Percentiles rank a stretch among this genome's conserved stretches.
These are phyloP conservation scores for Diuraphis noxia DNA, from an alignment of 1,140 invertebrate species.

Conservation along the genomic window DNA sequence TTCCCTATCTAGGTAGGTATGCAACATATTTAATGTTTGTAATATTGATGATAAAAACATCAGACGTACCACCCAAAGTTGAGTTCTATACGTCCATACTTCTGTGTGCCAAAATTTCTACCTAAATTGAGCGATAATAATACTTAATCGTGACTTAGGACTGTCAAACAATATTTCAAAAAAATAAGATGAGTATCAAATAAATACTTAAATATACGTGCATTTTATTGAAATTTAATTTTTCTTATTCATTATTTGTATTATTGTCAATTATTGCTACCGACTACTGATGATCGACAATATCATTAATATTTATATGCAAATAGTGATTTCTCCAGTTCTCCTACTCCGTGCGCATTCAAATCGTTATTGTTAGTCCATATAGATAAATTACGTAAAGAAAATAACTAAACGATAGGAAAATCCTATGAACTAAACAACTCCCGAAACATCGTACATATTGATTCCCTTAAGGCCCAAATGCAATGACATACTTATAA, in stretches of 20 bases:
- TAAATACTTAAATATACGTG: no score
- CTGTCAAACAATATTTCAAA: not conserved
- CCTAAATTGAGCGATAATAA: not conserved
- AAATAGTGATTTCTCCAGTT: not conserved
- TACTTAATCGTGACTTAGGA: not conserved
- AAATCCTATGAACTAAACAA: not conserved
- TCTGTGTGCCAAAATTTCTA: not conserved
- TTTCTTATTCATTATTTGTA: not conserved
- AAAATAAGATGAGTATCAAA: no score
- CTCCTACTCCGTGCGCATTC: not conserved
- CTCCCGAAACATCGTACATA: not conserved
- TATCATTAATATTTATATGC: not conserved
- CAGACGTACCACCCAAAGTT: not conserved
- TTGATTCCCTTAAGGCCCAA: not conserved
- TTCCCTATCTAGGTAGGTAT: not conserved
- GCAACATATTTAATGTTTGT: not conserved
- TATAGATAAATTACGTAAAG: not conserved
- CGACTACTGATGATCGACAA: not conserved
- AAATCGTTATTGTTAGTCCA: not conserved
- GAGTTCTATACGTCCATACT: no score
- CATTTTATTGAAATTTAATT: no score
- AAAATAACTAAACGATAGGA: not conserved
- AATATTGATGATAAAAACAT: not conserved
- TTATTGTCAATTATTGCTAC: not conserved
- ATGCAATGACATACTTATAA: not conserved